Conservation (phyloP, 2,797 vertebrate species). For the Parauchenoglanis ngamensis region DNA sequence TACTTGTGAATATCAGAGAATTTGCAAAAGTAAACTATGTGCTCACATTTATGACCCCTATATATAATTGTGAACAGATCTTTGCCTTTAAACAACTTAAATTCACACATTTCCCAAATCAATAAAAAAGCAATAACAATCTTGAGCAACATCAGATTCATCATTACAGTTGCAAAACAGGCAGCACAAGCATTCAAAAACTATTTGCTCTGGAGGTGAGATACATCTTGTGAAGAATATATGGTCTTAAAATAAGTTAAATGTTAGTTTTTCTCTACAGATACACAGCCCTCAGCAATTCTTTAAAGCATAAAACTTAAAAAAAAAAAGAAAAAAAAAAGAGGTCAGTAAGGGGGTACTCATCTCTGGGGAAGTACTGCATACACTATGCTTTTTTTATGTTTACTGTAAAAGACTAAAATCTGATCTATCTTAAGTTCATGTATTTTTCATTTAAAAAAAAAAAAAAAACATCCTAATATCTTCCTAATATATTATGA, state of each 20-base stretch:
- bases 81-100: slow-evolving; percentile 1
- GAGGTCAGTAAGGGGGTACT: neutral
- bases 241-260: neutral
- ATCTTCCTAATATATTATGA: neutral
- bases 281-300: no score
- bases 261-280: neutral
- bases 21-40: neutral
- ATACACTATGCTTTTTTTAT: neutral
- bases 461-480: neutral
- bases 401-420: neutral
- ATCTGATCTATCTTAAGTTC: neutral
- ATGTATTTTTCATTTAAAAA: neutral
- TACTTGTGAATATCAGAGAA: neutral
- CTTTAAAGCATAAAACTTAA: neutral
- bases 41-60: neutral
- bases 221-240: neutral
- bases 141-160: neutral
- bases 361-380: neutral
- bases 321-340: no score
- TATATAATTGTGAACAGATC: neutral
- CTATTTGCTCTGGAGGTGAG: neutral
- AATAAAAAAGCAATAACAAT: neutral
- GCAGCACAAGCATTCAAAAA: neutral
- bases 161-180: neutral
- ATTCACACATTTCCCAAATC: neutral